These are phyloP conservation scores for Drosophila mercatorum DNA, from an alignment of 2,888 invertebrate genomes.

Conservation along the genomic window DNA sequence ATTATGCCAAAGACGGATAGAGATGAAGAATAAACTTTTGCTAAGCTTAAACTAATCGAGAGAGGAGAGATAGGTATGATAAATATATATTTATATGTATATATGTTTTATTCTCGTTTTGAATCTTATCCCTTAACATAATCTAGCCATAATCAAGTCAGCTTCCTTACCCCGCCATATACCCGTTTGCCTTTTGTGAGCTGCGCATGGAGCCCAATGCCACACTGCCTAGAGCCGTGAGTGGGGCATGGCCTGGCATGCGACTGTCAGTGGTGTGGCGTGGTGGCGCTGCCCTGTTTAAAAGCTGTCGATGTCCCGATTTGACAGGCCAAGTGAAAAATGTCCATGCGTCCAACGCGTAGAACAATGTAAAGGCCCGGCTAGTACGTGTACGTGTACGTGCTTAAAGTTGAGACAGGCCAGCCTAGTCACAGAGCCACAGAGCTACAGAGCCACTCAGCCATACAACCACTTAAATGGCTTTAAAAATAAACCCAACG, in stretches of 20 bases:
- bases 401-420: constrained; percentile 42
- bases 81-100: too few relatives aligned
- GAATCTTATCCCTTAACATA: too few relatives aligned
- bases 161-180: neutral
- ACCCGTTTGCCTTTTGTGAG: neutral
- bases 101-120: too few relatives aligned
- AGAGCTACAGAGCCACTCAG: neutral
- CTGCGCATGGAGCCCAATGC: constrained; percentile 14
- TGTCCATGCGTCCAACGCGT: constrained; percentile 54
- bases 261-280: constrained; percentile 48
- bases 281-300: constrained; percentile 57
- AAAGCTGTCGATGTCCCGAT: constrained; percentile 79
- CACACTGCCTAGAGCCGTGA: constrained; percentile 27
- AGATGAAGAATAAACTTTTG: neutral
- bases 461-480: constrained; percentile 67
- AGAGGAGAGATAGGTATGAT: too few relatives aligned
- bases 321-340: constrained; percentile 81
- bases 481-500: constrained; percentile 73
- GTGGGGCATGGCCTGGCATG: constrained; percentile 50
- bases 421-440: constrained; percentile 14
- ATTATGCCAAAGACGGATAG: neutral
- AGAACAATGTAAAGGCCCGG: constrained; percentile 56
- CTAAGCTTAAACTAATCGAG: neutral
- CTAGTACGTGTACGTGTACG: constrained; percentile 54
- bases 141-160: neutral